Base-by-base conservation (phyloP, 2,113 vertebrate species). In the Dryoscopus gambensis region DNA sequence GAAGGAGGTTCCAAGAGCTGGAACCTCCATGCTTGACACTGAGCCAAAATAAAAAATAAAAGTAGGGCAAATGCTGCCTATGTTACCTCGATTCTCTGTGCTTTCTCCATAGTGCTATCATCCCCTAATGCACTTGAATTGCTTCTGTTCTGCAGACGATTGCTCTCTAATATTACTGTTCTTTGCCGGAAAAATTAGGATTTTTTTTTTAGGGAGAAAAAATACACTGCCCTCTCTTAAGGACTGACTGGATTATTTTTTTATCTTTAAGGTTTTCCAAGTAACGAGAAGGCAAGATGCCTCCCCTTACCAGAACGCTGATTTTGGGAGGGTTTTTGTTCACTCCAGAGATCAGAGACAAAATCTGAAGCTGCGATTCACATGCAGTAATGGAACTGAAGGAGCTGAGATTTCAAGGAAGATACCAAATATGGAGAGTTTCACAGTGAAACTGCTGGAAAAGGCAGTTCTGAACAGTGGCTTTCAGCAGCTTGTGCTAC, bases 181-280 rank as follows among this genome's bases (percentile, higher is more conserved):
- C 28, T 49, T 73, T 49, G 19, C 15, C 22, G 49, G 24, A 68
- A 53, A 83, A 64, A 27, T 0, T 23, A 2, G 18, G 13, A 37
- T 53, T 60, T 55, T 63, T 56, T 63, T 31, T 17, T 11, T 16
- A 52, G 13, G 13, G 4, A 47, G 22, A n/a, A 40, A 84, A 70
- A 39, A 35, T 1, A n/a, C 1, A 59, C 1, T 2, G 5, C 14
- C 4, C 24, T 8, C 35, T 13, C 10, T 68, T 52, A 64, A 52
- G 8, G 42, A 31, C 12, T 64, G 15, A 42, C 4, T 69, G 37
- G 27, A 73, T 55, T 62, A 21, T 57, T 60, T 68, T 33, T 35
- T 74, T 31, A 67, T 4, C 62, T 47, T 80, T 47, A 15, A 63
- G 4, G 1, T 33, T 87, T 78, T 47, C 35, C 40, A 63, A 15